These are phyloP conservation scores for Enteromius trimaculatus DNA, from an alignment of 2,797 vertebrate genomes.

Conservation along the genomic window DNA sequence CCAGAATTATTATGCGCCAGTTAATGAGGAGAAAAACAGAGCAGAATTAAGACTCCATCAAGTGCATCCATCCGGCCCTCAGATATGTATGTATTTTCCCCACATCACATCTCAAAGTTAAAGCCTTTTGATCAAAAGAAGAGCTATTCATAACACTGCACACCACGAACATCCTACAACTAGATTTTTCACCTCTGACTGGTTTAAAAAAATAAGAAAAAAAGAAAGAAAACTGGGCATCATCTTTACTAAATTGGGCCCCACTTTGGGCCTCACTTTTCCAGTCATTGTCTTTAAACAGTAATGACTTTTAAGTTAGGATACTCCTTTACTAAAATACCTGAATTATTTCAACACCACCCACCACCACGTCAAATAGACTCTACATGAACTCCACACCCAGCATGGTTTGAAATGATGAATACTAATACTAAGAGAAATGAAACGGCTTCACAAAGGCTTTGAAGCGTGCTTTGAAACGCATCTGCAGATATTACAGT, in stretches of 20 bases:
- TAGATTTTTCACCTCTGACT: slow-evolving; percentile 70
- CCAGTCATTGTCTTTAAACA: slow-evolving; percentile 11
- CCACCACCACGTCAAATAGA: slow-evolving; percentile 21
- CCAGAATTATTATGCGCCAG: slow-evolving; percentile 57
- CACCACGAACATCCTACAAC: slow-evolving; percentile 73
- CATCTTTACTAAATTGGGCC: slow-evolving; percentile 13
- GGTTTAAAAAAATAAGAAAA: slow-evolving; percentile 39
- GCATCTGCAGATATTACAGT: not conserved
- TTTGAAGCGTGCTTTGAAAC: slow-evolving; percentile 1
- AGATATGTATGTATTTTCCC: slow-evolving; percentile 61
- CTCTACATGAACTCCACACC: slow-evolving; percentile 5
- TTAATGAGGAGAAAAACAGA: slow-evolving; percentile 39
- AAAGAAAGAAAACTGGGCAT: slow-evolving; percentile 18
- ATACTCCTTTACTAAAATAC: slow-evolving; percentile 13
- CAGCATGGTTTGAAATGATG: slow-evolving; percentile 34
- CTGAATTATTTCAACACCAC: slow-evolving; percentile 34
- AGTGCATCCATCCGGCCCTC: slow-evolving; percentile 63
- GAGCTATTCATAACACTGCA: slow-evolving; percentile 77
- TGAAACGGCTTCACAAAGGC: not conserved
- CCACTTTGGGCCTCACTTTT: not conserved
- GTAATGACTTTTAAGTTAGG: slow-evolving; percentile 22
- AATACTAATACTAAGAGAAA: slow-evolving; percentile 15
- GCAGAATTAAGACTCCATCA: slow-evolving; percentile 33
- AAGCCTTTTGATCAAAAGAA: slow-evolving; percentile 74
- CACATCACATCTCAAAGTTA: slow-evolving; percentile 70